Evolutionary conservation across 1,140 invertebrate genomes (phyloP).

Genomic region (Scaptomyza montana): DNA sequence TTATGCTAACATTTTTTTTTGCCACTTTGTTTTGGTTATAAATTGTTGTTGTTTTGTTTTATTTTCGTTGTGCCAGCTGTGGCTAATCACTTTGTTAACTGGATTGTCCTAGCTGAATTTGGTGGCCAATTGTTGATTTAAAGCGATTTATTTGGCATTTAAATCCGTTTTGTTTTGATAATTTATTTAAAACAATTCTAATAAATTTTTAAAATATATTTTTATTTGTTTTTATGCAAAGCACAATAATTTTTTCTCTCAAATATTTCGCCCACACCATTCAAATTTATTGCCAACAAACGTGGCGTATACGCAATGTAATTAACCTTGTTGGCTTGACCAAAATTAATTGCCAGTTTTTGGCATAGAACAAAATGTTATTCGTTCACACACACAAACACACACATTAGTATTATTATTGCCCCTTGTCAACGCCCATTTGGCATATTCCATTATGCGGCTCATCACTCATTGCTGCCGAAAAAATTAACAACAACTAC

Average conservation of each 20-base stretch:
- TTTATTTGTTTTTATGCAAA: not conserved
- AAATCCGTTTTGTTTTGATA: too few species aligned
- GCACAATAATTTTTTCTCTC: too few species aligned
- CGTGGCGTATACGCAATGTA: slow-evolving; percentile 55
- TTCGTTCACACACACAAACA: slow-evolving; percentile 1
- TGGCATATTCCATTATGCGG: slow-evolving; percentile 73
- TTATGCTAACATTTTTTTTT: slow-evolving; percentile 42
- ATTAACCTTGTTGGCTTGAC: slow-evolving; percentile 57
- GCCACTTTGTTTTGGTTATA: slow-evolving; percentile 26
- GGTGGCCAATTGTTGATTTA: not conserved
- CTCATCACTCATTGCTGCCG: slow-evolving; percentile 60
- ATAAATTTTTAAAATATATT: too few species aligned
- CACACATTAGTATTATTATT: slow-evolving; percentile 7
- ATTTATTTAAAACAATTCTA: too few species aligned
- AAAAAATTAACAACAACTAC: slow-evolving; percentile 25
- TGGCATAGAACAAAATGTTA: slow-evolving; percentile 16
- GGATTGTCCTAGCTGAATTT: slow-evolving; percentile 1
- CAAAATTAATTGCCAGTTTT: slow-evolving; percentile 47
- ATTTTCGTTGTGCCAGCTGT: not conserved
- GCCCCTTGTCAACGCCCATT: slow-evolving; percentile 70
- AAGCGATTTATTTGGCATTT: too few species aligned
- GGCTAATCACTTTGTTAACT: not conserved
- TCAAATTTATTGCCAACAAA: slow-evolving; percentile 6
- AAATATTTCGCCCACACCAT: too few species aligned
- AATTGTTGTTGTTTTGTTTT: too few species aligned